Base-by-base conservation (phyloP, 2,797 vertebrate species). In the Perodicticus potto region DNA sequence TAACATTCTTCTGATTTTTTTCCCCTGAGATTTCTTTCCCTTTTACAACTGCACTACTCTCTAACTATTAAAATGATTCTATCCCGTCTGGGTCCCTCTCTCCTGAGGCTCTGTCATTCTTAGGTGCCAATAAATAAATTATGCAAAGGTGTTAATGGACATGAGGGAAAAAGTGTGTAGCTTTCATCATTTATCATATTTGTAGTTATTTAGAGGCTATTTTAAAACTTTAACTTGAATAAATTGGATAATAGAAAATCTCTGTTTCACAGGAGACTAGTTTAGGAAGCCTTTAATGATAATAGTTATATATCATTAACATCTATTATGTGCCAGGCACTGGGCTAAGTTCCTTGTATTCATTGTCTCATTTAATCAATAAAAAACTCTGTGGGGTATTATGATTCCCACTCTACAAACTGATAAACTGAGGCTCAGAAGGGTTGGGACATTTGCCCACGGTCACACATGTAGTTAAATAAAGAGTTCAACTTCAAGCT, bases 51-150 rank as follows among this genome's bases (percentile, higher is more conserved):
- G 32, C 32, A 19, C n/a, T 17, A 82, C 17, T 90, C 37, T 29
- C 27, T 34, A 45, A 40, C 29, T 84, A 45, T 55, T 61, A 70
- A 95, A 73, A 88, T 80, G 49, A 88, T 40, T 86, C 70, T 94
- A 5, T 59, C 55, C 40, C 93, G 32, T 61, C 57, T 78, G 49
- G 40, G 25, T 72, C 17, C 45, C 34, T 86, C 22, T 86, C 19
- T 59, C 29, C 76, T 5, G 7, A 59, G 40, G 53, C 43, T 80
- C 86, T 73, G 73, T 49, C 74, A 81, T 49, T 92, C 65, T 82
- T 49, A 82, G 40, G 34, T 72, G 73, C 57, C 78, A 91, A 70
- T 67, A 93, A 97, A 45, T 69, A 77, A 85, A 22, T 61, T 7
- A 16, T n/a, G 27, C 29, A 67, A 89, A 85, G 25, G 37, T 90